Conservation (phyloP, 2,888 invertebrate genomes). For the Pocota personata region DNA sequence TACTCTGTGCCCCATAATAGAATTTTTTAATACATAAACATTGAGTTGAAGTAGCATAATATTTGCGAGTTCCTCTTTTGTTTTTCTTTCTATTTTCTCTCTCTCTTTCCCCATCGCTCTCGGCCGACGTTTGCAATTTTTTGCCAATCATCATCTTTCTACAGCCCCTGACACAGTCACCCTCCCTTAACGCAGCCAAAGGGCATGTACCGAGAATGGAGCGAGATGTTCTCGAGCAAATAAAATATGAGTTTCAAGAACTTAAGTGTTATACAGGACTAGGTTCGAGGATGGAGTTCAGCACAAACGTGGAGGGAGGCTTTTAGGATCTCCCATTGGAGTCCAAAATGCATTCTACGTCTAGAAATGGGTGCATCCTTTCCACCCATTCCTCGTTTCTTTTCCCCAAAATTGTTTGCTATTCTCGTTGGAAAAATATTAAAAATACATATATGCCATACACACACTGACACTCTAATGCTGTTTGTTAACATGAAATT, state of each 20-base stretch:
- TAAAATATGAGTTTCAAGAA: constrained; percentile 62
- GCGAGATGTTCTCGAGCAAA: constrained; percentile 56
- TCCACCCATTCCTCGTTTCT: neutral
- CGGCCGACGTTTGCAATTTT: constrained; percentile 19
- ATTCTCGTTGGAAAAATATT: constrained; percentile 50
- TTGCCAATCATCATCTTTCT: constrained; percentile 65
- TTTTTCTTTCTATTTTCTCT: constrained; percentile 33
- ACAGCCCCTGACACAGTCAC: constrained; percentile 8
- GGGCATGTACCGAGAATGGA: constrained; percentile 59
- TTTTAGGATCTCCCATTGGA: constrained; percentile 20
- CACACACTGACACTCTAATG: constrained; percentile 18
- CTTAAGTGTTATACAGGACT: constrained; percentile 51
- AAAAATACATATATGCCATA: neutral
- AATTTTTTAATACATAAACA: constrained; percentile 72
- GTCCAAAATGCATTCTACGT: constrained; percentile 10
- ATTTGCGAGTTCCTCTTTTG: constrained; percentile 59
- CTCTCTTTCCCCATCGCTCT: neutral
- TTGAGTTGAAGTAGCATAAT: constrained; percentile 71
- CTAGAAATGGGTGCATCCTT: neutral
- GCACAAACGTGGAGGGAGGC: constrained; percentile 17
- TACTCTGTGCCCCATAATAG: constrained; percentile 51
- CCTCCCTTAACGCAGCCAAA: constrained; percentile 39
- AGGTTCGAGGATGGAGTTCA: neutral
- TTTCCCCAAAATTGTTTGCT: constrained; percentile 7
- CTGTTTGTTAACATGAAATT: constrained; percentile 69